Base-by-base conservation (phyloP, 2,888 invertebrate genomes). In the Stictocephala bisonia region DNA sequence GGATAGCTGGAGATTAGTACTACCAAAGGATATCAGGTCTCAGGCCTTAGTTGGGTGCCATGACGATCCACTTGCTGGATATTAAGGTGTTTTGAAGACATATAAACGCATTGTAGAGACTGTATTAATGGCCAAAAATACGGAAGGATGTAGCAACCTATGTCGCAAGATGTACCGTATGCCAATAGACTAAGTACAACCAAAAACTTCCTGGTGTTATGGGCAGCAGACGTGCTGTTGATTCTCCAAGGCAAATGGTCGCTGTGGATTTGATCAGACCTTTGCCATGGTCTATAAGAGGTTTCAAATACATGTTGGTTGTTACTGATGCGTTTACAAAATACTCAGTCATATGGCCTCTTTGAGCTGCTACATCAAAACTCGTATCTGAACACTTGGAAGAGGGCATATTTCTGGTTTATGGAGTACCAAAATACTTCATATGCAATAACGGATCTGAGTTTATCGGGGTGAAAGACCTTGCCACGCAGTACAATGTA, bases 241-340 rank as follows among this genome's bases (percentile, higher is more conserved):
- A 31, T 48, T 20, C 31, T 1, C 56, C 56, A 0, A 56, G 50
- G 24, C 7, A 70, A 9, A 70, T 56, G 41, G 26, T 77, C 41
- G 60, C 74, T 11, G 27, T 72, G 0, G 82, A 83, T 56, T 29
- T 82, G 1, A 75, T 82, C 11, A 81, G 80, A 3, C 82, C 81
- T 2, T 73, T 81, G 6, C 81, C 81, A 0, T 51, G 79, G 0
- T 81, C 80, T 11, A 72, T 66, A 1, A 75, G 76, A 66, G 80
- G 80, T 3, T 78, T 81, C 71, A 64, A 29, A 1, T 79, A 76
- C 40, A 64, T 80, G n/a, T 44, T 80, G 6, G 79, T 80, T 13
- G 76, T 80, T 6, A 77, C 79, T 26, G 81, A 81, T 50, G 76
- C 78, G 15, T 80, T 80, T 68, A 77, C 79, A 2, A 81, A 79